Base-by-base conservation (phyloP, 2,888 invertebrate species). In the Branchipolynoe longqiensis region DNA sequence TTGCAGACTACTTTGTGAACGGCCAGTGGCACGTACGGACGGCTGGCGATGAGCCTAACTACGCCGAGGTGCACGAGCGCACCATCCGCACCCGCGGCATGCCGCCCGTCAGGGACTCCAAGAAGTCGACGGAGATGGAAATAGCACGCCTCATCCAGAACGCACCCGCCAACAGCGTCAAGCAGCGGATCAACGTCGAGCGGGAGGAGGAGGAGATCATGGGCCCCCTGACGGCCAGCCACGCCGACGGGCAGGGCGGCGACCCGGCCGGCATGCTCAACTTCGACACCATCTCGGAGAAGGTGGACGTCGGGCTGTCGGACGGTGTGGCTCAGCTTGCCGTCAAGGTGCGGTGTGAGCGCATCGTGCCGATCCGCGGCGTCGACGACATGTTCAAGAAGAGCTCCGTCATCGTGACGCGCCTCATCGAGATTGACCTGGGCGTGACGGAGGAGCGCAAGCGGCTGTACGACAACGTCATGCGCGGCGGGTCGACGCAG, bases 351-450 rank as follows among this genome's bases (percentile, higher is more conserved):
- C 91, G 92, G 18, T 93, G 93, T 25, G 93, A 93, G 86, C 88
- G 92, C 28, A 90, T 92, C 58, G 90, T 92, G 2, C 93, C 93
- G 3, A 90, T 93, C 28, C 90, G 92, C 84, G 90, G 91, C 8
- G 92, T 92, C 74, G 91, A 91, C 83, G 92, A 93, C 87, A 91
- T 93, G 81, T 93, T 92, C 91, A 89, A 92, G 78, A 93, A 93
- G 88, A 92, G 91, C 31, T 91, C 92, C 40, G 93, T 93, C 36
- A 92, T 93, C 62, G 93, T 93, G 12, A 93, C 93, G 8, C 85
- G 93, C 3, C 89, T 91, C 28, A 92, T 93, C 69, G 92, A 93
- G 87, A 92, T 93, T n/a, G 93, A 93, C 88, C 88, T 93, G 59
- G 87, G 90, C 58, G 93, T 92, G 31, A 93, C 91, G 14, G 91